Evolutionary conservation across 2,888 invertebrate genomes (phyloP).

Genomic region (Odontothrips loti): DNA sequence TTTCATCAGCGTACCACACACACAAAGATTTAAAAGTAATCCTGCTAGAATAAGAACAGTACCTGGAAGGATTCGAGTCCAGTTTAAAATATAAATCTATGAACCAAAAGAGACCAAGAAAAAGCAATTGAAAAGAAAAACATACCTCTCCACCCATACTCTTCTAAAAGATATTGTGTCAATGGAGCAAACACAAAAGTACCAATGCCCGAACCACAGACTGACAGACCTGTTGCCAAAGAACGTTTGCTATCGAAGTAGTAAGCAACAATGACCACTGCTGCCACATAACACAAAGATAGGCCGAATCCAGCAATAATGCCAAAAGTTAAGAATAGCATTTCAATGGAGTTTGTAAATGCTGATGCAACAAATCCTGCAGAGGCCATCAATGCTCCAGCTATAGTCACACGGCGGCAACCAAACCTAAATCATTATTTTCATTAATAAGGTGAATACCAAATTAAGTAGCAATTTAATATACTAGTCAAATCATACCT

Average conservation of each 20-base stretch:
- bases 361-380: slow-evolving; percentile 73
- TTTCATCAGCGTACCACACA: slow-evolving; percentile 76
- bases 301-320: slow-evolving; percentile 79
- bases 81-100: neutral
- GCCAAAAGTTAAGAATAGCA: slow-evolving; percentile 76
- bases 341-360: slow-evolving; percentile 68
- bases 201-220: slow-evolving; percentile 83
- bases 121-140: neutral
- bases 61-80: slow-evolving; percentile 42
- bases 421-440: slow-evolving; percentile 34
- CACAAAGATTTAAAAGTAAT: slow-evolving; percentile 72
- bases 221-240: slow-evolving; percentile 79
- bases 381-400: slow-evolving; percentile 53
- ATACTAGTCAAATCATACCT: slow-evolving; percentile 48
- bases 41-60: slow-evolving; percentile 78
- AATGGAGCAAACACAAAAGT: slow-evolving; percentile 82
- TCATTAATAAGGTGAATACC: neutral
- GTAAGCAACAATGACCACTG: slow-evolving; percentile 84
- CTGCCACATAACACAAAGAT: slow-evolving; percentile 83
- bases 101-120: neutral
- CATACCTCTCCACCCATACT: slow-evolving; percentile 69
- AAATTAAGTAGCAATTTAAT: neutral
- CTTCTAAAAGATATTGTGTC: slow-evolving; percentile 65
- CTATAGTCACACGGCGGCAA: slow-evolving; percentile 43
- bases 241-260: slow-evolving; percentile 82